Base-by-base conservation (phyloP, 2,113 vertebrate species). In the Beaufortia kweichowensis region DNA sequence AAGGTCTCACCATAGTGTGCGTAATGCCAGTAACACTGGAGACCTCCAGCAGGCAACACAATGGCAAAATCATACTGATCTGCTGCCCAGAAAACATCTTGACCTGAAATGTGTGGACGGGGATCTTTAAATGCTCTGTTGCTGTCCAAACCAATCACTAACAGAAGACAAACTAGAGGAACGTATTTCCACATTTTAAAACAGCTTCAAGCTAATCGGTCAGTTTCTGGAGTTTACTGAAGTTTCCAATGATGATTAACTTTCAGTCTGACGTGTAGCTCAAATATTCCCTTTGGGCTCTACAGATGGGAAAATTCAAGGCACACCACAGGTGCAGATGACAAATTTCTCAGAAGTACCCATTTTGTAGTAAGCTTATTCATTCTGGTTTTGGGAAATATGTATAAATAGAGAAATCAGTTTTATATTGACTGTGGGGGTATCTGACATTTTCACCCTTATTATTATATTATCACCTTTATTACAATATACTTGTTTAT, bases 1-100 rank as follows among this genome's bases (percentile, higher is more conserved):
- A 99, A 96, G 10, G 29, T 90, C 26, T 96, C 95, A 0, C 84
- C 89, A 1, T 85, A 85, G 50, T 95, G 91, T 0, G 95, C 94
- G 3, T 95, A 96, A 82, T 99, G 96, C 96, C 95, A 98, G 90
- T 96, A 94, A 33, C 96, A 99, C 76, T 98, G 94, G 0, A 82
- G 19, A 0, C 76, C 80, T 0, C 89, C 82, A 0, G 92, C 93
- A 0, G 78, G 81, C 24, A 99, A 21, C 24, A 96, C 68, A 0
- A 98, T 4, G 0, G 95, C 90, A 0, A 99, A 98, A 83, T 99
- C 93, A 0, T 96, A 94, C 69, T 91, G 94, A 59, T 96, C 93
- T 0, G 91, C 83, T 0, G 91, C 94, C 0, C 72, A 92, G 83
- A 95, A 94, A 39, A 91, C 84, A 2, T 90, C 84, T 84, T 94